Evolutionary conservation across 2,888 invertebrate species (phyloP), one percentile per base, ranked within the genome.

Genomic region (Pandemis cinnamomeana): DNA sequence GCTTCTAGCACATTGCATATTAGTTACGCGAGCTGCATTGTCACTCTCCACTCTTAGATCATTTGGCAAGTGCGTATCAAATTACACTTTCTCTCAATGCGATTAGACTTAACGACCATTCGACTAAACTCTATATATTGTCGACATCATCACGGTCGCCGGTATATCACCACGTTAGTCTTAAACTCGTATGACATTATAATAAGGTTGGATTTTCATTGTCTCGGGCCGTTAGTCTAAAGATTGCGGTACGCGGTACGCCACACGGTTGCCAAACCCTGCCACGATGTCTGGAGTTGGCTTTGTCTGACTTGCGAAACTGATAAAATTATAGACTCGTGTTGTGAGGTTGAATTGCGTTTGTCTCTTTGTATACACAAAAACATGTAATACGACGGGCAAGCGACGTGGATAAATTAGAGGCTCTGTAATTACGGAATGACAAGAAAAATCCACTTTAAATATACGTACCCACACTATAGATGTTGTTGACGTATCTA

Each of bases 1-100:
- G 8, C n/a, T 11, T 8, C 58, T 27, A 27, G 10, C 58, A 58
- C 15, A 5, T 5, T 55, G 55, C 53, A 53, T 27, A 11, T 58
- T 58, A 7, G 15, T 53, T 58, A 27, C 27, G 58, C 27, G 11
- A 46, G 27, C 46, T 13, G 64, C 48, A 64, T 46, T 64, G 63
- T 64, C 63, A 46, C 68, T 72, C 67, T 72, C 72, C 20, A 42
- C 15, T 63, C 62, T 67, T 20, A 51, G 60, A 68, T 58, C 63
- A 68, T 63, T 72, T 63, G 55, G 63, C 53, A 42, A 72, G 68
- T 68, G 63, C 68, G 72, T 68, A 72, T 69, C 72, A 72, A 68
- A 72, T 72, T 63, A 68, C 68, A 68, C 68, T 72, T 72, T 72
- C 72, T 68, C 63, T 44, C 61, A 61, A 51, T 61, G 61, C 41